Percentiles rank a stretch among this genome's conserved stretches.
phyloP scores from a whole-genome alignment of 2,797 vertebrate species.

The Atherinosoma microstoma region DNA sequence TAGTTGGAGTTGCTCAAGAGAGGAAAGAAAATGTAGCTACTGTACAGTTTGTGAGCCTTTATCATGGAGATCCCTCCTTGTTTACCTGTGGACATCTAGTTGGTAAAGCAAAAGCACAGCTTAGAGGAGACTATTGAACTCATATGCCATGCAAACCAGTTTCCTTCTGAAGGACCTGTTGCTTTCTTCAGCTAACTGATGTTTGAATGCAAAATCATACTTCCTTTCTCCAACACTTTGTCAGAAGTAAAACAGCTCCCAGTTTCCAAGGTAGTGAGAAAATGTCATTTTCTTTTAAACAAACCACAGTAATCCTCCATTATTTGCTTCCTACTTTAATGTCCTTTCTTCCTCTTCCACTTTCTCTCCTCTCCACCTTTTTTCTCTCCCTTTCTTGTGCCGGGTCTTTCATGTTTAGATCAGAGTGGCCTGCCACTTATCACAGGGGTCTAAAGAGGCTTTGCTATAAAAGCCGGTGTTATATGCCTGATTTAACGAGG shows the following conservation, averaged over 20 bases:
- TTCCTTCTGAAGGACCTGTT: not conserved
- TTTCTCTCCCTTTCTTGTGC: slow-evolving; percentile 25
- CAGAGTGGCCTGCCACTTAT: slow-evolving; percentile 72
- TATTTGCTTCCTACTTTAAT: slow-evolving; percentile 21
- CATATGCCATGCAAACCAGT: not conserved
- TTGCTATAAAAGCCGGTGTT: slow-evolving; percentile 65
- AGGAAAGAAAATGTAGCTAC: too few relatives aligned
- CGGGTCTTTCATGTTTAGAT: slow-evolving; percentile 72
- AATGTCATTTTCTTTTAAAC: slow-evolving; percentile 28
- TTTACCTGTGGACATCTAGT: too few relatives aligned
- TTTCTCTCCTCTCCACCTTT: slow-evolving; percentile 39
- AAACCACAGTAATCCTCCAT: slow-evolving; percentile 20
- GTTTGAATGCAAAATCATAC: slow-evolving; percentile 15
- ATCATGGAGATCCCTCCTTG: too few relatives aligned
- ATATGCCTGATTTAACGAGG: slow-evolving; percentile 75
- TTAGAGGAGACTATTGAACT: too few relatives aligned
- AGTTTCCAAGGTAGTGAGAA: slow-evolving; percentile 21
- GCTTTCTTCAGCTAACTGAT: not conserved
- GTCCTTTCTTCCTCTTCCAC: slow-evolving; percentile 19
- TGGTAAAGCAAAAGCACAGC: too few relatives aligned
- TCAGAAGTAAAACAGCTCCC: slow-evolving; percentile 24
- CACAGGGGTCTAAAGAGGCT: slow-evolving; percentile 65
- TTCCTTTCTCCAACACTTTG: slow-evolving; percentile 12
- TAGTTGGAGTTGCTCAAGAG: too few relatives aligned
- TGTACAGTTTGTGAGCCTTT: too few relatives aligned